Evolutionary conservation across 1,140 invertebrate genomes (phyloP).

Genomic region (Brachionus rotundiformis): DNA sequence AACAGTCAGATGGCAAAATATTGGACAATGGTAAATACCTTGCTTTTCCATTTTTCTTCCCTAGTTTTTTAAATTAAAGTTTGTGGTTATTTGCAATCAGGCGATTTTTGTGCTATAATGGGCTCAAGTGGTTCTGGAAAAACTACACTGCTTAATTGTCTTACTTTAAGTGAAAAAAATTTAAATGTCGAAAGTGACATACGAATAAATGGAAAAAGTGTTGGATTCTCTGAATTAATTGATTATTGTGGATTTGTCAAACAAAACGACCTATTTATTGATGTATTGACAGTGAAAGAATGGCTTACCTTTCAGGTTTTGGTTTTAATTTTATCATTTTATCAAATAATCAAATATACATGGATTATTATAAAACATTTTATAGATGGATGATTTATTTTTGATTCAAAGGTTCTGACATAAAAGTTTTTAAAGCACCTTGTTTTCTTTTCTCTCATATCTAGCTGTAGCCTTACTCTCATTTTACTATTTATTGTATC

Average conservation of each 20-base stretch:
- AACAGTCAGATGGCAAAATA: background rate
- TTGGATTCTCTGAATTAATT: constrained; percentile 67
- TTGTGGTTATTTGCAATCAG: constrained; percentile 77
- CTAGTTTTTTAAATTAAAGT: no score
- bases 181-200: constrained; percentile 73
- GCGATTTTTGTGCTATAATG: constrained; percentile 86
- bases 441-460: no score
- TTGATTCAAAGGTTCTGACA: no score
- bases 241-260: constrained; percentile 88
- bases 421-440: no score
- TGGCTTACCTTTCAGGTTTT: constrained; percentile 66
- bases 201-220: constrained; percentile 60
- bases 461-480: no score
- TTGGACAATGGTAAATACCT: constrained; percentile 67
- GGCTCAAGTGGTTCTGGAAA: constrained; percentile 93
- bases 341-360: no score
- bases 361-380: no score
- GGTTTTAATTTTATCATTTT: no score
- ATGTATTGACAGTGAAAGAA: constrained; percentile 68
- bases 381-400: no score
- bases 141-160: constrained; percentile 85
- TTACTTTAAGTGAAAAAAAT: constrained; percentile 76
- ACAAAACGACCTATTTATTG: constrained; percentile 72
- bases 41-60: no score
- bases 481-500: no score